Evolutionary conservation across 1,140 invertebrate species (phyloP), one percentile per base, ranked within the genome.

Genomic region (Drosophila saltans): DNA sequence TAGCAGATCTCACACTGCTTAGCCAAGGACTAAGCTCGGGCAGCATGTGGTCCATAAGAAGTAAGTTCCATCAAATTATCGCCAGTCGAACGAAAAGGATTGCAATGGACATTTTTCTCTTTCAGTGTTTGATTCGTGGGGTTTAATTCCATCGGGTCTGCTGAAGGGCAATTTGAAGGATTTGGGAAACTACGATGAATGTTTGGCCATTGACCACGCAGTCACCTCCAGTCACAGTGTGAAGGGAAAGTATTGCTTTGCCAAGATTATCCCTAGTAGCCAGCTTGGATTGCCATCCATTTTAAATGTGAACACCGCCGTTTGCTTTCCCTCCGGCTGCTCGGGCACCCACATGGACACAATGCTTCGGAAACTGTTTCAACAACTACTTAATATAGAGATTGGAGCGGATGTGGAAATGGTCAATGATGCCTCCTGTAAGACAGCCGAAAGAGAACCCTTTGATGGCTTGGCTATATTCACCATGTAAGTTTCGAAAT

Each of bases 41-140:
- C 4, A 66, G 71, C 10, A 3, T 60, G 0, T 78, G 75, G 75
- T 69, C 75, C 0, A 24, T 65, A 2, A 66, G 43, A 64, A 66
- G 75, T 77, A 41, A 36, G 62, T 41, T 1, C 0, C 2, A 1
- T 0, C 2, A 21, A 2, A 4, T 16, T 2, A 5, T 4, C 9
- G 10, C 24, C 21, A 4, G 10, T 58, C 1, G 7, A 39, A 26
- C 21, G 45, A 10, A 52, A 3, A 52, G 21, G 33, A 36, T 36
- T 39, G 0, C 0, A 8, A 26, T 1, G 26, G 33, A 36, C 1
- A 6, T 21, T 0, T 3, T 5, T 8, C 52, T 28, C 26, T 26
- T 43, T 6, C 8, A 84, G 81, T 82, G 57, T 57, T 80, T 4
- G 81, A 84, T 64, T 68, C 81, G 1, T 84, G 81, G 81, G 81